Evolutionary conservation across 1,140 invertebrate species (phyloP), one percentile per base, ranked within the genome.

Genomic region (Drosophila sproati): DNA sequence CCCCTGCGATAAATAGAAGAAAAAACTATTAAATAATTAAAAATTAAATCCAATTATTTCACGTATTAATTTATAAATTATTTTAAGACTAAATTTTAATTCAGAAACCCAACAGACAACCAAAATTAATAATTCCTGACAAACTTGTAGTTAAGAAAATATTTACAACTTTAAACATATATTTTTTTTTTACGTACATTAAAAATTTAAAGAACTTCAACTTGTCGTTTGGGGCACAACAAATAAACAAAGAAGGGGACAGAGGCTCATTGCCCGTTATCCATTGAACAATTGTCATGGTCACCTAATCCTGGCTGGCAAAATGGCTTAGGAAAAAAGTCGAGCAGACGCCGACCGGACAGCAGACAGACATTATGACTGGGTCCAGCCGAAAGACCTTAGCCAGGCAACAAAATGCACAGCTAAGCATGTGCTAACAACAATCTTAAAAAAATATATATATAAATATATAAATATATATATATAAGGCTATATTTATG

Each of bases 301-400:
- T 87, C 83, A 87, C 83, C 83, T 87, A 87, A 87, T 87, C 83
- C 85, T 51, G 83, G 78, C 80, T 71, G 73, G 45, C 67, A 71
- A 70, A 86, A 70, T 81, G 82, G 74, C 70, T 67, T 50, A 59
- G 68, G 7, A 35, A 3, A 66, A 45, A 32, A 47, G 55, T 39
- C 45, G 45, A 31, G 31, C 41, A 47, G 50, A 48, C 43, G 45
- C 34, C 31, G 56, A 20, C 20, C 20, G 20, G 20, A 20, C 20
- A 20, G 20, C 20, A 20, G 20, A 20, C 20, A 20, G 20, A 20
- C 20, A 20, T 20, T 20, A 20, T 20, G 20, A 20, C 20, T 1
- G 20, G 20, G 20, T 20, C 20, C 20, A 20, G 20, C 20, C 20
- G 20, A 20, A 55, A 64, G 41, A 63, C 61, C 72, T 74, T 66